Conservation (phyloP, 2,888 invertebrate species). For the Calameuta idolon region DNA sequence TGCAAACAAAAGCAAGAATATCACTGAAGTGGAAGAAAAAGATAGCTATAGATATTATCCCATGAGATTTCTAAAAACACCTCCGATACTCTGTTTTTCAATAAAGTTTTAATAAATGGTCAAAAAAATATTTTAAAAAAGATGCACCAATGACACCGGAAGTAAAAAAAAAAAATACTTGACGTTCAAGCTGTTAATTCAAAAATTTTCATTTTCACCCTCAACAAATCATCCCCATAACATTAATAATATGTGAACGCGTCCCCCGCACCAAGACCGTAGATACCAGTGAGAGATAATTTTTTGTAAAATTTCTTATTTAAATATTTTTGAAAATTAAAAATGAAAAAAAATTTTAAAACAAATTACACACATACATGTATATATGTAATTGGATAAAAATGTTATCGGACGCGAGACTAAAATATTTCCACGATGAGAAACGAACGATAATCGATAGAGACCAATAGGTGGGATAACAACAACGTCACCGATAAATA, state of each 20-base stretch:
- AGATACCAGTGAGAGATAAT: neutral
- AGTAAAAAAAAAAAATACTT: neutral
- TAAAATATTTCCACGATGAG: slow-evolving; percentile 4
- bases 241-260: neutral
- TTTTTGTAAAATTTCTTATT: neutral
- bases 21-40: neutral
- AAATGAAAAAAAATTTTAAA: neutral
- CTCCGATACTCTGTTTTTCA: neutral
- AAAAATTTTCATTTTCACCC: neutral
- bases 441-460: neutral
- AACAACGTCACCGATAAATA: neutral
- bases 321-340: neutral
- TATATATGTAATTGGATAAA: neutral
- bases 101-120: neutral
- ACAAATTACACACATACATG: neutral
- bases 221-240: neutral
- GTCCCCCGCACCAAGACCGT: neutral
- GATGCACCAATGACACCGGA: neutral
- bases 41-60: neutral
- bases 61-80: neutral
- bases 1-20: neutral
- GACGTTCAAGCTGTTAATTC: neutral
- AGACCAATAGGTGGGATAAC: neutral
- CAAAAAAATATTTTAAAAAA: neutral
- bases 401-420: neutral